Conservation (phyloP, 2,797 vertebrate species). For the Mus spretus region DNA sequence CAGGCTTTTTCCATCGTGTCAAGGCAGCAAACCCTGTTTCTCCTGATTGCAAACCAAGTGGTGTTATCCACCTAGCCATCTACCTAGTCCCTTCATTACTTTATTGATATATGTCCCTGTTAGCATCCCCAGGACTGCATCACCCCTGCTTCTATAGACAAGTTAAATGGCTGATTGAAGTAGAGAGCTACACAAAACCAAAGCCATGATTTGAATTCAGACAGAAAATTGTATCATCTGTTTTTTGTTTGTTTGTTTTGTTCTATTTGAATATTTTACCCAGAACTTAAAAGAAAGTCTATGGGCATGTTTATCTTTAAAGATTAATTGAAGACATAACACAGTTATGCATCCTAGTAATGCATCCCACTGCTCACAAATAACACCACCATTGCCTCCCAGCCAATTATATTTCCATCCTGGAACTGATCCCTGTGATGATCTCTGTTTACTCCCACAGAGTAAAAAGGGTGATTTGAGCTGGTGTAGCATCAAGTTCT, state of each 20-base stretch:
- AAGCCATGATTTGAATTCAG: background rate
- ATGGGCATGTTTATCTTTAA: background rate
- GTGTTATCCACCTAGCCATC: background rate
- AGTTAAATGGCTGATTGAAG: background rate
- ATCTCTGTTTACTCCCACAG: background rate
- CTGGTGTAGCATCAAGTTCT: background rate
- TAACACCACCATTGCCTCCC: fast-evolving
- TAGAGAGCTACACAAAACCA: background rate
- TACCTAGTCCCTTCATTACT: background rate
- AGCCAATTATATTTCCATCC: background rate
- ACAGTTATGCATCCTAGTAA: background rate
- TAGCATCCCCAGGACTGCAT: background rate
- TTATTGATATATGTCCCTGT: background rate
- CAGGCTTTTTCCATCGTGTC: background rate
- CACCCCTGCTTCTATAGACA: background rate
- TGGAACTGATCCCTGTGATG: background rate
- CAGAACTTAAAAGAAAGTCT: background rate
- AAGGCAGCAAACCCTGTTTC: background rate
- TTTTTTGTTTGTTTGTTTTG: background rate
- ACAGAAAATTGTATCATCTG: background rate
- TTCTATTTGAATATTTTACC: too few species aligned
- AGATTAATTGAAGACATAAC: background rate
- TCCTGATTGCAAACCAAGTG: background rate
- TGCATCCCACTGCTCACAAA: background rate
- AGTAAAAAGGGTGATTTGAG: too few species aligned